Conservation (phyloP, 1,140 invertebrate species). For the Dinoponera quadriceps region DNA sequence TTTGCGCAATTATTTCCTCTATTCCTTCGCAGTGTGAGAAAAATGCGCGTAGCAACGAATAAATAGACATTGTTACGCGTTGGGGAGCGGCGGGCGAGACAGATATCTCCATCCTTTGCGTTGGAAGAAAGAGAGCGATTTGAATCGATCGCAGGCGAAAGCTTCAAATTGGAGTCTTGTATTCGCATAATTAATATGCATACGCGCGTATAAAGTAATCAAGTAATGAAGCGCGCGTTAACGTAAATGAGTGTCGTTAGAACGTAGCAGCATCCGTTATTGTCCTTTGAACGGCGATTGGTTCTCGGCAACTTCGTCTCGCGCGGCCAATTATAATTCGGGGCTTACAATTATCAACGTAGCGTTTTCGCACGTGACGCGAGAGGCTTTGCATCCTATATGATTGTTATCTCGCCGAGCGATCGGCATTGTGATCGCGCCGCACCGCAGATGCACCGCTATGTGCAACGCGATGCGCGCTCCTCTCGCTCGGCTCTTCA, state of each 20-base stretch:
- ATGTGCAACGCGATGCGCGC: neutral
- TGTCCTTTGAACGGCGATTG: slow-evolving; percentile 5
- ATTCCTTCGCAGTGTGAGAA: too few relatives aligned
- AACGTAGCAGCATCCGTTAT: neutral
- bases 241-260: slow-evolving; percentile 2
- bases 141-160: too few relatives aligned
- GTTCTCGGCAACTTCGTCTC: neutral
- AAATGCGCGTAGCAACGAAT: too few relatives aligned
- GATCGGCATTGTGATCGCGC: neutral
- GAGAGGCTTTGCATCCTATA: neutral
- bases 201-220: neutral
- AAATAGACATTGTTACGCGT: too few relatives aligned
- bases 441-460: slow-evolving; percentile 17
- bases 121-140: too few relatives aligned
- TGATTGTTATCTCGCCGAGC: slow-evolving; percentile 19
- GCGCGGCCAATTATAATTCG: slow-evolving; percentile 28
- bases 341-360: slow-evolving; percentile 9
- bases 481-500: neutral
- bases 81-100: too few relatives aligned
- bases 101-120: too few relatives aligned
- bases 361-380: neutral
- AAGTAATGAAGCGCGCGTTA: neutral
- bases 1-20: neutral
- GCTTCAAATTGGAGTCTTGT: neutral
- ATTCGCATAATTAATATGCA: neutral